Conservation (phyloP, 2,888 invertebrate genomes). For the Noctua janthina region DNA sequence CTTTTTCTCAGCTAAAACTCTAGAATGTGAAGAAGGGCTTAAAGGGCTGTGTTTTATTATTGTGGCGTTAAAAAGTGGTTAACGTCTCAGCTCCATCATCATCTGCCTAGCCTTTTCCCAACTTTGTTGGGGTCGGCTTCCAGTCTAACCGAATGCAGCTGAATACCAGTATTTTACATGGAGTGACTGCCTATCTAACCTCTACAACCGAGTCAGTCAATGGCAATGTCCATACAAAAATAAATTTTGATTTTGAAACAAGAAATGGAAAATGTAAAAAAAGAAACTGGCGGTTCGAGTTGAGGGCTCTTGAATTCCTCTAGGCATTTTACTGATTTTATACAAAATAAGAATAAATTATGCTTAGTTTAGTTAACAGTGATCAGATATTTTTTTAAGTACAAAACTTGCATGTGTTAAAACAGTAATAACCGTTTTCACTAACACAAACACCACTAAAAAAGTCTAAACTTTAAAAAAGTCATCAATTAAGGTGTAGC, state of each 20-base stretch:
- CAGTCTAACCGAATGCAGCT: no score
- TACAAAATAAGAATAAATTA: not conserved
- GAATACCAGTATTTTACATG: no score
- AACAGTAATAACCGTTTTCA: not conserved
- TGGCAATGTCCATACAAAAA: no score
- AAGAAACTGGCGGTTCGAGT: not conserved
- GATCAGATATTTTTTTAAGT: not conserved
- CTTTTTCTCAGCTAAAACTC: not conserved
- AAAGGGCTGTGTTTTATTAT: not conserved
- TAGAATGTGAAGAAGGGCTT: no score
- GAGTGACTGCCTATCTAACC: no score
- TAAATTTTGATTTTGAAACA: no score
- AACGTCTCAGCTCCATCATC: no score
- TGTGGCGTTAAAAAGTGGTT: not conserved
- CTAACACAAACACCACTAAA: not conserved
- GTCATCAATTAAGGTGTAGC: not conserved
- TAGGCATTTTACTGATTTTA: not conserved
- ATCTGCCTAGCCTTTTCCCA: no score
- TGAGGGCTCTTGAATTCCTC: not conserved
- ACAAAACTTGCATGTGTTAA: not conserved
- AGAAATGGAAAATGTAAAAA: not conserved
- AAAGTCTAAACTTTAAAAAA: not conserved
- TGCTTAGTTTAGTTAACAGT: not conserved
- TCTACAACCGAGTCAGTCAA: no score
- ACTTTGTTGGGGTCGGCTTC: no score